Base-by-base conservation (phyloP, 2,888 invertebrate species). In the Parochlus steinenii region DNA sequence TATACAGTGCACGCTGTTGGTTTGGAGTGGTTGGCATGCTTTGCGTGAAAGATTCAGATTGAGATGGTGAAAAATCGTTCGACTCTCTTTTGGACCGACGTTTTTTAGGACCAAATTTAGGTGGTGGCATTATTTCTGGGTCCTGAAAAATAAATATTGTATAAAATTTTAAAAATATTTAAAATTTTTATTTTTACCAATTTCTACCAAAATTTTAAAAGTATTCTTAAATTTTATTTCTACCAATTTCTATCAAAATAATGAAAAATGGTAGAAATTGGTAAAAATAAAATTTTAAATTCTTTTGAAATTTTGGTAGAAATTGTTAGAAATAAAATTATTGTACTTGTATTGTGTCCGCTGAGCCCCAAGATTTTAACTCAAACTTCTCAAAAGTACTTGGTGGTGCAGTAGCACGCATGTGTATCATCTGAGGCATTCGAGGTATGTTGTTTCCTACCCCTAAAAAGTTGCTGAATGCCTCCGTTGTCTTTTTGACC, bases 401-500 rank as follows among this genome's bases (percentile, higher is more conserved):
- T 50, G 48, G 39, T 47, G 53, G 44, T 45, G 48, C 39, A 49
- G 43, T 39, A 45, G 44, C 37, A 27, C 43, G 55, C 49, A 54
- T 55, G 51, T 58, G 54, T 52, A 56, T 54, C 50, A 45, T 50
- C 49, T 53, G 52, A 65, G 68, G 42, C 65, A 64, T 3, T 62
- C 61, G 0, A 61, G 61, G 53, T 53, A 47, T 47, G 58, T 44
- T 31, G 45, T 57, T 25, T 64, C 64, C 32, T 47, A 82, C 82
- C 42, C 85, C 86, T 46, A 87, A 64, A 57, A 87, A 85, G 55
- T 85, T 80, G 62, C 85, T 86, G 63, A 87, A 83, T 14, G 86
- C 86, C 56, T 87, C 87, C 39, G 87, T 86, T 31, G 87, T 87
- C 61, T 82, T 85, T 64, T 87, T 87, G 48, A 87, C 86, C 52